Evolutionary conservation across 1,140 invertebrate species (phyloP), one percentile per base, ranked within the genome.

Genomic region (Proales similis): DNA sequence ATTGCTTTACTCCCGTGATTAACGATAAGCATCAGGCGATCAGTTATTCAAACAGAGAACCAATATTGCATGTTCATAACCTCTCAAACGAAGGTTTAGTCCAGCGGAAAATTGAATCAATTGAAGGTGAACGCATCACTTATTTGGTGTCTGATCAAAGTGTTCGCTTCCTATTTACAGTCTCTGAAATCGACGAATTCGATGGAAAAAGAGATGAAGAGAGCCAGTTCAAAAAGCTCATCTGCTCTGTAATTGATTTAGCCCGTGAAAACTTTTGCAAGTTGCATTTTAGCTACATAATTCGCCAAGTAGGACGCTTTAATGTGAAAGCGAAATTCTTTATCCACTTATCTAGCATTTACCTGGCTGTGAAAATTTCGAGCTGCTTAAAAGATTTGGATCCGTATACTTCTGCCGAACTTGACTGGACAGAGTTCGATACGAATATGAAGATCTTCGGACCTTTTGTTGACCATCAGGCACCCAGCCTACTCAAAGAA

Each of bases 371-470:
- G 20, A 57, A 36, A 14, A 36, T 42, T 17, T 26, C 45, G 7
- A 57, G 51, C 32, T 42, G 51, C 22, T 24, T 57, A 36, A 57
- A 57, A 29, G 51, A 57, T 19, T 57, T 57, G 39, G 51, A 57
- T 57, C 17, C 51, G 7, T 57, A 22, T 36, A 9, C 22, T 57
- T 30, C 33, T 11, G 20, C 9, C 30, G 22, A 42, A 7, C 32
- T 57, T 12, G 51, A 57, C 17, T 57, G 51, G 51, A 57, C 33
- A 29, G 51, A 57, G 20, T 57, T 57, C 27, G 51, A 57, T 42
- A 57, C 51, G 20, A 42, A 42, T 36, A 19, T 57, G 7, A 57
- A 57, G 45, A 42, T 57, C 27, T 42, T 57, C 17, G 51, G 51
- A 42, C 51, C 51, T 14, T n/a, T n/a, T n/a, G 45, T 57, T 7